Base-by-base conservation (phyloP, 2,888 invertebrate species). In the Ennomos quercinarius region DNA sequence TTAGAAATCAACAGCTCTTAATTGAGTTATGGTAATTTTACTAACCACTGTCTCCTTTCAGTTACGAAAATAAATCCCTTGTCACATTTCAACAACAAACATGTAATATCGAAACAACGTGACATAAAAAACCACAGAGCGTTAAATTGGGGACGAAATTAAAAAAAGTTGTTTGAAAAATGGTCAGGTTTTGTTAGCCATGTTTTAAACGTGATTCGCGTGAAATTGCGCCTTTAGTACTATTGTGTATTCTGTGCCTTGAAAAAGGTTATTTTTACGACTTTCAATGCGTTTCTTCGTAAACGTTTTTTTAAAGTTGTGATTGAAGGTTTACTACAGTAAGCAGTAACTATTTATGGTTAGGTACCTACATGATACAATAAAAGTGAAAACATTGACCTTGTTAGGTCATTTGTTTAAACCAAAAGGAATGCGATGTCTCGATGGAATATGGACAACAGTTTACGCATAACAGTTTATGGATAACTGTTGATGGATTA, bases 161-260 rank as follows among this genome's bases (percentile, higher is more conserved):
- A 60, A 67, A 67, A 60, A 61, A 65, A 64, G 57, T 63, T 65
- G 38, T 57, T 45, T 63, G 67, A 67, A 67, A 61, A 57, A 67
- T 60, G 58, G 50, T 48, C 57, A 54, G 63, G 52, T 56, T 64
- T 62, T 50, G 45, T 47, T 17, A 44, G 52, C 44, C 52, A 47
- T 61, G 51, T 47, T 52, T 55, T 60, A 51, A 55, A 55, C 55
- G 60, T 55, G 60, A 60, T 55, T 60, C 51, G 50, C 39, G 50
- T 47, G 55, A 51, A 54, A 59, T 59, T 50, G 54, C 34, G 59
- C 43, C 3, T 17, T 2, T 17, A n/a, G 17, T 17, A 17, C 17
- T 17, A 17, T 17, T 17, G 3, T 17, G 17, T 17, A 17, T 17
- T 17, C 17, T 17, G 17, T 17, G 17, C 17, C 40, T 12, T 13